Conservation (phyloP, 2,888 invertebrate species). For the Diachrysia chrysitis region DNA sequence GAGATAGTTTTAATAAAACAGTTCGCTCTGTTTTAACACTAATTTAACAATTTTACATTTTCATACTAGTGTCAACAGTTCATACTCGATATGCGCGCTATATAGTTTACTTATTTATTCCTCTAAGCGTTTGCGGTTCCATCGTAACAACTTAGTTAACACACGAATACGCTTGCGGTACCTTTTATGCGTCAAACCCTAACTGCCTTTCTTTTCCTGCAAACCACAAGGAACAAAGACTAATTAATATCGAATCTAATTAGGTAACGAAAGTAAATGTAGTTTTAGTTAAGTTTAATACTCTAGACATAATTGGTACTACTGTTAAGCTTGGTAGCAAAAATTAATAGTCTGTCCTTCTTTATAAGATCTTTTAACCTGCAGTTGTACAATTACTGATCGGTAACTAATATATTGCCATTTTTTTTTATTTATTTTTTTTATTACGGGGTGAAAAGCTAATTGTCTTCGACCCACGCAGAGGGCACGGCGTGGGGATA, state of each 20-base stretch:
- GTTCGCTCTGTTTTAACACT: too few species aligned
- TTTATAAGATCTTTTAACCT: background rate
- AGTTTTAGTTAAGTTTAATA: background rate
- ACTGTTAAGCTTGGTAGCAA: background rate
- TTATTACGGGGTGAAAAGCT: too few species aligned
- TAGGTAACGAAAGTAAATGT: slow-evolving; percentile 4
- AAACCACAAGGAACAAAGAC: slow-evolving; percentile 35
- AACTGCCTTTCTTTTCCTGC: slow-evolving; percentile 31
- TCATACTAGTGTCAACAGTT: too few species aligned
- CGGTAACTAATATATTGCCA: background rate
- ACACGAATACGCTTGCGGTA: slow-evolving; percentile 42
- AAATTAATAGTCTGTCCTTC: background rate
- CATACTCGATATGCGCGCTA: too few species aligned
- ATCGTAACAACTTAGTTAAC: slow-evolving; percentile 41
- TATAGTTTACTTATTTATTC: too few species aligned
- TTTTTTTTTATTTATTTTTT: too few species aligned
- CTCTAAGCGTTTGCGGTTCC: too few species aligned
- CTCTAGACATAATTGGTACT: background rate
- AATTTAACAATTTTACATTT: too few species aligned
- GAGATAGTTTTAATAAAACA: too few species aligned
- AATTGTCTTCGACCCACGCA: too few species aligned
- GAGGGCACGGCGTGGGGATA: too few species aligned
- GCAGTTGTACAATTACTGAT: background rate
- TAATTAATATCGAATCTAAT: slow-evolving; percentile 7
- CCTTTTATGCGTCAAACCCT: slow-evolving; percentile 9